Base-by-base conservation (phyloP, 1,140 invertebrate genomes). In the Brachionus rubens region DNA sequence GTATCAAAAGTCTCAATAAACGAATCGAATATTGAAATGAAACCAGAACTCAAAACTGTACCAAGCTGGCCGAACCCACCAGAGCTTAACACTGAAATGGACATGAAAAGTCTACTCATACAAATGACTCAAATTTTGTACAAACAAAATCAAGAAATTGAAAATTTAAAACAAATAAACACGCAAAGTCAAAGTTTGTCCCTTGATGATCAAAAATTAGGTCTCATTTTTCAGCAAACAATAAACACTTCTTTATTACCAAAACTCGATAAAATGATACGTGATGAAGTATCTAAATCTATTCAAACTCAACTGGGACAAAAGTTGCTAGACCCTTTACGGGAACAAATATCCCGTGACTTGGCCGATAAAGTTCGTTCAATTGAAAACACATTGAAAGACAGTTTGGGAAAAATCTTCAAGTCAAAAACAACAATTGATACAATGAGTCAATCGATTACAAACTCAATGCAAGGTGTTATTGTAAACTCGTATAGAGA, bases 381-480 rank as follows among this genome's bases (percentile, higher is more conserved):
- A 43, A 89, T 89, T 30, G 91, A 94, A 83, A 85, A 88, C 43
- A 83, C 90, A 47, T 82, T 94, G 9, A 89, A 90, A 76, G 90
- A 92, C 62, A 92, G 90, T 82, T 89, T 94, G 70, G 85, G 87
- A 3, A 91, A 93, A 81, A 82, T 92, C 19, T 87, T 92, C 77
- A 88, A 87, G 77, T 91, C 90, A 81, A 89, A 90, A 84, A 89
- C 88, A 77, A 87, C 93, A 16, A 88, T 90, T 76, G 92, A 94
- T 77, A 86, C 88, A 0, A 84, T 94, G 62, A 88, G 89, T 75
- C 82, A 87, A 28, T 86, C 89, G 0, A 88, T 91, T 7, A 87
- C 89, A 1, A 87, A 87, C 75, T 87, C 89, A 0, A 84, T 91
- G 10, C 87, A 89, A 79, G 87, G 88, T 1, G 87, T 87, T 21